A percentile compares a stretch with the other conserved stretches of the same genome.
Conservation (phyloP, 2,113 vertebrate genomes). For the Desmodus rotundus region DNA sequence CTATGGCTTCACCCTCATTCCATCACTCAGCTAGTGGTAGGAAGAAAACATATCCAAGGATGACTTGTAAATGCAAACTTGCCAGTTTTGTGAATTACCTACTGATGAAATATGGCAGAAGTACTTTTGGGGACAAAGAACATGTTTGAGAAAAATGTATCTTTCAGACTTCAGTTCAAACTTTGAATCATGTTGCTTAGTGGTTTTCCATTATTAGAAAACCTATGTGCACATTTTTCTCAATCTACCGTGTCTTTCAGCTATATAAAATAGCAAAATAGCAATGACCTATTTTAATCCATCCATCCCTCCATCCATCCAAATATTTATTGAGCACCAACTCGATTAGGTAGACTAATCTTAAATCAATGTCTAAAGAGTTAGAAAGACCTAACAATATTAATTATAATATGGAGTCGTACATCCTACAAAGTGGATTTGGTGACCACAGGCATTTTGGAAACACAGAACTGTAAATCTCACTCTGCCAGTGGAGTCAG, state of each 20-base stretch:
- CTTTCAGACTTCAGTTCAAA: constrained; percentile 6
- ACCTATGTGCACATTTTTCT: neutral
- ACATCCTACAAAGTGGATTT: neutral
- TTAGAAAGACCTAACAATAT: neutral
- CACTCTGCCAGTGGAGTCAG: neutral
- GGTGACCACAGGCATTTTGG: neutral
- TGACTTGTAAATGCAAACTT: constrained; percentile 24
- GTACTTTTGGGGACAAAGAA: constrained; percentile 25
- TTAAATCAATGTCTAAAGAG: neutral
- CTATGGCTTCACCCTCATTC: constrained; percentile 7
- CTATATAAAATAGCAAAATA: neutral
- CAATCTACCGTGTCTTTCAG: neutral
- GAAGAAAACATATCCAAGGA: neutral
- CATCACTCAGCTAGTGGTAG: neutral
- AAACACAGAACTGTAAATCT: neutral
- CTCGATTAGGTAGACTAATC: neutral
- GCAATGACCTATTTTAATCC: neutral
- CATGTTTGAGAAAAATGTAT: neutral
- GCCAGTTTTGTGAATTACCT: constrained; percentile 24
- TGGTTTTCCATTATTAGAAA: neutral
- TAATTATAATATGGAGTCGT: neutral
- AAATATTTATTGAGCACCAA: neutral
- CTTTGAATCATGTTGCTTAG: neutral
- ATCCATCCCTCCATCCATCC: neutral
- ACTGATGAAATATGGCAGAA: constrained; percentile 31